Conservation (phyloP, 2,797 vertebrate species). For the Limosa lapponica region DNA sequence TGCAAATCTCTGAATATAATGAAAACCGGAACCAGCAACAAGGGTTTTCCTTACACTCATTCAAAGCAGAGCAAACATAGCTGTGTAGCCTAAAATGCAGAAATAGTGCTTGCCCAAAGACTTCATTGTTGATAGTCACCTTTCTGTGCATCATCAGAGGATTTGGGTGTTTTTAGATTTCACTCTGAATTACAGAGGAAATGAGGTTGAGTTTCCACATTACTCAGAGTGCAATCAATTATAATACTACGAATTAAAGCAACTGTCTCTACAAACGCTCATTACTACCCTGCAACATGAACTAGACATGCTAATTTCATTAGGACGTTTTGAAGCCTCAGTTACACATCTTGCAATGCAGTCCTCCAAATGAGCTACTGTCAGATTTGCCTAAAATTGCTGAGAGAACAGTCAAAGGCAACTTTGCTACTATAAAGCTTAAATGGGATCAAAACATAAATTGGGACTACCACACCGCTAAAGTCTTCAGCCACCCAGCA, state of each 20-base stretch:
- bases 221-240: constrained; percentile 22
- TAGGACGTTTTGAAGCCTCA: background rate
- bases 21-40: constrained; percentile 7
- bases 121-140: constrained; percentile 29
- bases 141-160: background rate
- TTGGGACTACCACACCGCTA: background rate
- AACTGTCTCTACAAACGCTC: background rate
- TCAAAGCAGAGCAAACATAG: background rate
- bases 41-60: constrained; percentile 10
- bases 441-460: accelerated
- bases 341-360: background rate
- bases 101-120: background rate
- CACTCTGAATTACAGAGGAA: constrained; percentile 28
- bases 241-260: constrained; percentile 3
- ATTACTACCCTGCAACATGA: background rate
- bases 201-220: constrained; percentile 36
- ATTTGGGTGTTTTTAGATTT: constrained; percentile 19
- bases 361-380: background rate
- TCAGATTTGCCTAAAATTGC: background rate
- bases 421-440: background rate
- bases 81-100: background rate
- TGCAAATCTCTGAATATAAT: constrained; percentile 42
- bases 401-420: background rate
- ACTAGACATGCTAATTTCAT: background rate
- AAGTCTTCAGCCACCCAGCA: background rate